These are phyloP conservation scores for Cassiopea xamachana DNA, from an alignment of 30 jellyfish, hydroid and myxozoan species.

Conservation along the genomic window DNA sequence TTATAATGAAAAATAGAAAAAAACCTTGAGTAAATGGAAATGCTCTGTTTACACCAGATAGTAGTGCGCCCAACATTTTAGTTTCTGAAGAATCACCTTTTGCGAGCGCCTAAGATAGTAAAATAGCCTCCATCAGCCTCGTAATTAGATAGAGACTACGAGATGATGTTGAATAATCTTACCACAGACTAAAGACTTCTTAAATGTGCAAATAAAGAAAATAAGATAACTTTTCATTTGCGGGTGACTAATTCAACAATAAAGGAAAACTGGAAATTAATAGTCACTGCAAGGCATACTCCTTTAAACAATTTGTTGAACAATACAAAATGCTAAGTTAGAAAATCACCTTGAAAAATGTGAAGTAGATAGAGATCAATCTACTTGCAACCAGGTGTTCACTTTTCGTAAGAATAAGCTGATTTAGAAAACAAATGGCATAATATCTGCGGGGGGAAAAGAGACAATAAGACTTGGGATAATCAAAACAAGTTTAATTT, in stretches of 20 bases:
- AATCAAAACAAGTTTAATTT: too few relatives aligned
- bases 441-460: constrained; percentile 75
- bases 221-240: too few relatives aligned
- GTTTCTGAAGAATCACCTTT: constrained; percentile 54
- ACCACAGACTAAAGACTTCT: too few relatives aligned
- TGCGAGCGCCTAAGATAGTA: constrained; percentile 36
- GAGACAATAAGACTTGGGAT: neutral
- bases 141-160: too few relatives aligned
- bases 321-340: neutral
- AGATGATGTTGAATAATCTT: too few relatives aligned
- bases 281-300: neutral
- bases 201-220: too few relatives aligned
- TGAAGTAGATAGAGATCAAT: constrained; percentile 79
- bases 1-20: neutral
- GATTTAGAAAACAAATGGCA: constrained; percentile 96
- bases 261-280: neutral
- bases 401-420: constrained; percentile 73
- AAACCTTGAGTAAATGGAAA: constrained; percentile 91
- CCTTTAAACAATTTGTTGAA: neutral
- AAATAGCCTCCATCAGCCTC: too few relatives aligned
- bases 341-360: constrained; percentile 89
- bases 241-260: too few relatives aligned
- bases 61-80: constrained; percentile 86
- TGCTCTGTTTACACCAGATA: constrained; percentile 97
- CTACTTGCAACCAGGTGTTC: constrained; percentile 83